These are phyloP conservation scores for Pachyseris speciosa DNA, from an alignment of 64 coral and sea anemone genomes.

Conservation along the genomic window DNA sequence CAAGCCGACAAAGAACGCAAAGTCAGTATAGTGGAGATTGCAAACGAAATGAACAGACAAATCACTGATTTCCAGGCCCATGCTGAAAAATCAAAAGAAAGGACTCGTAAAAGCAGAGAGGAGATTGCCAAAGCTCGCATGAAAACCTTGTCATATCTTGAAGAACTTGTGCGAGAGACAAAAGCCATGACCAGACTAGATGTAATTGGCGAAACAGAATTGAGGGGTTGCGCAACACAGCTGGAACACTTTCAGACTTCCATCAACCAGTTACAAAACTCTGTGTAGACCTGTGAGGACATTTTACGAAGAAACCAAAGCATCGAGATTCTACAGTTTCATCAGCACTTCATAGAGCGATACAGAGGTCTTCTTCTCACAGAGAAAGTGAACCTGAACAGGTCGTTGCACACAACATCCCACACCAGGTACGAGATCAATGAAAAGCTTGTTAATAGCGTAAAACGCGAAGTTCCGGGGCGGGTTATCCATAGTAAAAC, in stretches of 20 bases:
- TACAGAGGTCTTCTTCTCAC: constrained; percentile 4
- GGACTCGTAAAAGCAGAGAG: not conserved
- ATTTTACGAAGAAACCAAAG: constrained; percentile 31
- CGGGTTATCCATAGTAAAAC: constrained; percentile 13
- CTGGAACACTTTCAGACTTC: no score
- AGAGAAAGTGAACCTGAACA: constrained; percentile 9
- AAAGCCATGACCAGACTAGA: not conserved
- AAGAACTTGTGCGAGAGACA: no score
- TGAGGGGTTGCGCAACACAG: no score
- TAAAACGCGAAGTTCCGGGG: not conserved
- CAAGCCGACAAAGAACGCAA: no score
- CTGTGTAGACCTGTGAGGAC: constrained; percentile 8
- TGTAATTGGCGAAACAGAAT: constrained; percentile 18
- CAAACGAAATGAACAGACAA: not conserved
- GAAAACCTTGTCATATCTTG: not conserved
- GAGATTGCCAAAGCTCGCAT: constrained; percentile 5
- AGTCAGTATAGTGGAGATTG: not conserved
- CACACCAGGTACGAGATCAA: not conserved
- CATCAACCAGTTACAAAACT: constrained; percentile 1
- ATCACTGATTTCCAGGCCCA: no score
- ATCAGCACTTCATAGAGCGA: not conserved
- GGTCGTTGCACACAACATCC: not conserved
- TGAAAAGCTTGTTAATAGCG: not conserved
- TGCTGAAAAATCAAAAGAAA: not conserved
- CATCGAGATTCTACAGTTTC: constrained; percentile 28